Evolutionary conservation across 2,113 vertebrate species (phyloP).

Genomic region (Conger conger): DNA sequence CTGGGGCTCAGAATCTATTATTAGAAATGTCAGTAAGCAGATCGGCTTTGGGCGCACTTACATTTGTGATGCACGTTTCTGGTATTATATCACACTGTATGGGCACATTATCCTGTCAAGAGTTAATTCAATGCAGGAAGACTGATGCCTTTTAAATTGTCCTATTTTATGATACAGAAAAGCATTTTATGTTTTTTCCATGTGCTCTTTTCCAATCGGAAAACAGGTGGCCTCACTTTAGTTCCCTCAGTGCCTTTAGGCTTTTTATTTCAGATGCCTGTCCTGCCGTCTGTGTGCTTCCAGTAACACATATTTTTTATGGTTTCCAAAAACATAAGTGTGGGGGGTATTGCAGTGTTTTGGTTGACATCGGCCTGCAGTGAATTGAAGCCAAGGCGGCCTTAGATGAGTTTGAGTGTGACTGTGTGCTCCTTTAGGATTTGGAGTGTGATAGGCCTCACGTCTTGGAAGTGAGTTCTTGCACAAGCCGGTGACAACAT

Average conservation of each 20-base stretch:
- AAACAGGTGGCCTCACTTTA: neutral
- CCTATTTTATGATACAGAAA: neutral
- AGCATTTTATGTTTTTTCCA: neutral
- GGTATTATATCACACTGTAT: neutral
- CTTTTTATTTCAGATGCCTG: neutral
- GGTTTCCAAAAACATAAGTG: too few species aligned
- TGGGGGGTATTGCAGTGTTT: too few species aligned
- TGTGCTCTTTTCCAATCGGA: neutral
- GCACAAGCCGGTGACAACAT: neutral
- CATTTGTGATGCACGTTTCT: neutral
- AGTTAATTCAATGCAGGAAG: neutral
- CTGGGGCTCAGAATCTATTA: neutral
- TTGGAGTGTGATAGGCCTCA: neutral
- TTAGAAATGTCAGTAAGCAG: neutral
- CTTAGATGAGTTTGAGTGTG: too few species aligned
- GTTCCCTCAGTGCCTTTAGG: neutral
- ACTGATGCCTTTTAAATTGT: neutral
- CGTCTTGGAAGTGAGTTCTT: neutral
- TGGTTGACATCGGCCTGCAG: too few species aligned
- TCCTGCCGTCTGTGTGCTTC: neutral
- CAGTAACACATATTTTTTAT: too few species aligned
- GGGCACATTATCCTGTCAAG: neutral
- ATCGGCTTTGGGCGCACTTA: neutral
- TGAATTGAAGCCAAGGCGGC: too few species aligned
- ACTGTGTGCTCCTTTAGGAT: too few species aligned